Evolutionary conservation across 1,140 invertebrate genomes (phyloP).

Genomic region (Microplitis mediator): DNA sequence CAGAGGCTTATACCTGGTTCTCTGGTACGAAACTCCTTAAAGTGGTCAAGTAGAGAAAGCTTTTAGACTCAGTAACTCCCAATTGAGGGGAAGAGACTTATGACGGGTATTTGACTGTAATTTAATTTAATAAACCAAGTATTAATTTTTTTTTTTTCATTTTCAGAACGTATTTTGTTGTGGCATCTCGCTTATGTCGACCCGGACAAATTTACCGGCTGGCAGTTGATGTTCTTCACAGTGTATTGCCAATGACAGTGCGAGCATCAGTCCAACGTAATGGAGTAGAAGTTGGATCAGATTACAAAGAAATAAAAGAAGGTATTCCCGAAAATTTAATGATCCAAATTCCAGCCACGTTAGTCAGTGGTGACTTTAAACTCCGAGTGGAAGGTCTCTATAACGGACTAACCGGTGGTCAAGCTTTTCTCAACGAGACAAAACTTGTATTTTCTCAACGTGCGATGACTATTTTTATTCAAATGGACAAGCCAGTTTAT

Average conservation of each 20-base stretch:
- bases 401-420: slow-evolving; percentile 81
- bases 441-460: slow-evolving; percentile 79
- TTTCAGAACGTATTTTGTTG: slow-evolving; percentile 82
- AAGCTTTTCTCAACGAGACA: slow-evolving; percentile 85
- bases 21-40: too few species aligned
- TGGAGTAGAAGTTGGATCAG: slow-evolving; percentile 83
- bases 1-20: too few species aligned
- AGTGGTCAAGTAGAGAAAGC: too few species aligned
- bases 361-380: slow-evolving; percentile 81
- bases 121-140: slow-evolving; percentile 13
- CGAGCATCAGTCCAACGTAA: slow-evolving; percentile 84
- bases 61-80: too few species aligned
- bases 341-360: slow-evolving; percentile 82
- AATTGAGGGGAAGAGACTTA: too few species aligned
- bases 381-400: slow-evolving; percentile 88
- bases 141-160: slow-evolving; percentile 16
- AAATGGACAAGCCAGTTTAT: slow-evolving; percentile 94
- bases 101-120: too few species aligned
- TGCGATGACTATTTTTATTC: slow-evolving; percentile 95
- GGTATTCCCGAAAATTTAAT: slow-evolving; percentile 82
- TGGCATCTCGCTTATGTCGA: slow-evolving; percentile 83
- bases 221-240: slow-evolving; percentile 77
- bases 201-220: slow-evolving; percentile 87
- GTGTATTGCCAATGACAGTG: slow-evolving; percentile 76
- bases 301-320: slow-evolving; percentile 76